A percentile compares a stretch with the other conserved stretches of the same genome.
Evolutionary conservation across 1,140 invertebrate species (phyloP).

Genomic region (Dinoponera quadriceps): DNA sequence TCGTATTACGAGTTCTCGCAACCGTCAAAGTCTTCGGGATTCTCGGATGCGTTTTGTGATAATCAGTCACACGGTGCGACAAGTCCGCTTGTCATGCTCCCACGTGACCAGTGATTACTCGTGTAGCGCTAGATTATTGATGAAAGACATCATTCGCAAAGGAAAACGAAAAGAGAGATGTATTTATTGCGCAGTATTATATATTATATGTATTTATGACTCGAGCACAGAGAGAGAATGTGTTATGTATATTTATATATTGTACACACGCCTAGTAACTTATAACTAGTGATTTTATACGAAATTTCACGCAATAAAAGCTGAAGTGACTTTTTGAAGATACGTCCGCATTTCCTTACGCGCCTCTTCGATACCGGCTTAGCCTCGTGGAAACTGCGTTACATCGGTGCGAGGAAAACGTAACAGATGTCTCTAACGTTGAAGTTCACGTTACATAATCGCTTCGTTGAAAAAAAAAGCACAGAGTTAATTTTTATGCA

Average conservation of each 20-base stretch:
- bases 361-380: slow-evolving; percentile 34
- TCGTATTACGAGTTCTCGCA: too few species aligned
- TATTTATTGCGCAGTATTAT: slow-evolving; percentile 62
- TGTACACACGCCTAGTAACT: neutral
- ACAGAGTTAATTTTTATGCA: neutral
- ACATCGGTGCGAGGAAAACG: neutral
- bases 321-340: slow-evolving; percentile 43
- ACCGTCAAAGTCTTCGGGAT: neutral
- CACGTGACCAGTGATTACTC: slow-evolving; percentile 46
- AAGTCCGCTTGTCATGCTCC: slow-evolving; percentile 19
- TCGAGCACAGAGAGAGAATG: neutral
- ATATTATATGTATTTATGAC: slow-evolving; percentile 38
- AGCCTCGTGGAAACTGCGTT: neutral
- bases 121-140: slow-evolving; percentile 42
- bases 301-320: slow-evolving; percentile 18
- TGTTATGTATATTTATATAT: slow-evolving; percentile 46
- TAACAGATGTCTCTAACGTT: slow-evolving; percentile 19
- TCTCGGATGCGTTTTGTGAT: slow-evolving; percentile 58
- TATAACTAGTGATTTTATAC: slow-evolving; percentile 46
- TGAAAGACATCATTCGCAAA: slow-evolving; percentile 64
- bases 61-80: neutral
- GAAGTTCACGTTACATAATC: neutral
- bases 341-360: slow-evolving; percentile 11
- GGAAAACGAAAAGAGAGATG: too few species aligned
- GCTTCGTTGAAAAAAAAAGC: neutral